Evolutionary conservation across 1,140 invertebrate species (phyloP).

Genomic region (Pseudomyrmex concolor): DNA sequence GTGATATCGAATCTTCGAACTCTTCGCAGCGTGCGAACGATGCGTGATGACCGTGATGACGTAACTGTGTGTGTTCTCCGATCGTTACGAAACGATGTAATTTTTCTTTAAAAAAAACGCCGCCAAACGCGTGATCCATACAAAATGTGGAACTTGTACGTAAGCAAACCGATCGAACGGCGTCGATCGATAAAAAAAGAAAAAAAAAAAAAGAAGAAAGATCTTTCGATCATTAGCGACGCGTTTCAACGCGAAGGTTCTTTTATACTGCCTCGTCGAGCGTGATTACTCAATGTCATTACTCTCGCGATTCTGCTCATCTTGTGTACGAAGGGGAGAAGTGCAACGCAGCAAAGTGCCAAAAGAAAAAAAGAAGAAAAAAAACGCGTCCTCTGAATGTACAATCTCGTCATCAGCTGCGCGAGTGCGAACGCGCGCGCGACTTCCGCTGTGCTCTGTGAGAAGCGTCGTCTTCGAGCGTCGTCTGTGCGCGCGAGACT

Average conservation of each 20-base stretch:
- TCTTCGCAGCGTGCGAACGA: background rate
- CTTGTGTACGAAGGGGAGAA: background rate
- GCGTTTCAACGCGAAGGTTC: background rate
- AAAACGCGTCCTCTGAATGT: constrained; percentile 5
- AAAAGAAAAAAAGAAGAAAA: constrained; percentile 68
- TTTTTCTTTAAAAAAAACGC: background rate
- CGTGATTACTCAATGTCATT: background rate
- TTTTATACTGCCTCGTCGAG: constrained; percentile 26
- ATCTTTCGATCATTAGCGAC: constrained; percentile 14
- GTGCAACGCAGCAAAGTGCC: constrained; percentile 61
- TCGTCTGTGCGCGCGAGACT: background rate
- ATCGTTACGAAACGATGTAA: background rate
- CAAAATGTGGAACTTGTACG: background rate
- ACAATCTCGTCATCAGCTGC: background rate
- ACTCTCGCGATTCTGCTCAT: background rate
- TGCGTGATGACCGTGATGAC: constrained; percentile 3
- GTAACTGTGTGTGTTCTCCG: background rate
- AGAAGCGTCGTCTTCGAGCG: background rate
- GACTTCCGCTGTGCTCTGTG: background rate
- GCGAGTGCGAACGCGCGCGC: background rate
- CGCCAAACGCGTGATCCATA: background rate
- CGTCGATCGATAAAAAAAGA: background rate
- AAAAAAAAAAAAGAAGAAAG: no score
- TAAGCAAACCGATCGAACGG: constrained; percentile 19
- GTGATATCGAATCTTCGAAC: background rate